Base-by-base conservation (phyloP, 1,140 invertebrate genomes). In the Drosophila lini region DNA sequence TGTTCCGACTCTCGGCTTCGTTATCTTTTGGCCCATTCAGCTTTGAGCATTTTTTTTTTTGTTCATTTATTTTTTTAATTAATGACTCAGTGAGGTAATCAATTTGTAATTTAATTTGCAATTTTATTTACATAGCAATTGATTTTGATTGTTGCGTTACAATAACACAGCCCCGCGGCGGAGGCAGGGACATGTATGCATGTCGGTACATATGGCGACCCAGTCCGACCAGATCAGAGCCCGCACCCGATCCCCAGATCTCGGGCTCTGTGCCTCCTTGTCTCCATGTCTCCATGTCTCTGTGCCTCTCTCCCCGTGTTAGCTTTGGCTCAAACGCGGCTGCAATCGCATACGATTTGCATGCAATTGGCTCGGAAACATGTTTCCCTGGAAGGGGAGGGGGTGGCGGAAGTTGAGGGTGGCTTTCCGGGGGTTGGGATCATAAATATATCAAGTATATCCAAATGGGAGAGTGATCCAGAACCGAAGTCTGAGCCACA, bases 71-170 rank as follows among this genome's bases (percentile, higher is more conserved):
- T 38, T 60, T 80, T 79, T 86, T 82, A 83, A 89, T 79, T 89
- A 89, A 89, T 85, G 84, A 89, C 84, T 89, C 81, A 89, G 84
- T 84, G 84, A 80, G 80, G 74, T 89, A 89, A 89, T 89, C 84
- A 89, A 89, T 89, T 89, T 89, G 84, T 89, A 89, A 88, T 88
- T 84, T 89, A 84, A 88, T 88, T 88, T 89, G 74, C 78, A 84
- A 89, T 89, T 78, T 80, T 84, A 84, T 88, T 88, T 89, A 81
- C 80, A 84, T 89, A 74, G 84, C 84, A 88, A 89, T 89, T 84
- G 84, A 89, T 89, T 89, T 89, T 89, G 84, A 89, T 89, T 89
- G 80, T 89, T 89, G 74, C 78, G 84, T 84, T 88, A 75, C 84
- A 89, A 88, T 89, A 89, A 78, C 81, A 82, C 53, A 50, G 67